Evolutionary conservation across 1,140 invertebrate genomes (phyloP).

Genomic region (Pseudomyrmex gracilis): DNA sequence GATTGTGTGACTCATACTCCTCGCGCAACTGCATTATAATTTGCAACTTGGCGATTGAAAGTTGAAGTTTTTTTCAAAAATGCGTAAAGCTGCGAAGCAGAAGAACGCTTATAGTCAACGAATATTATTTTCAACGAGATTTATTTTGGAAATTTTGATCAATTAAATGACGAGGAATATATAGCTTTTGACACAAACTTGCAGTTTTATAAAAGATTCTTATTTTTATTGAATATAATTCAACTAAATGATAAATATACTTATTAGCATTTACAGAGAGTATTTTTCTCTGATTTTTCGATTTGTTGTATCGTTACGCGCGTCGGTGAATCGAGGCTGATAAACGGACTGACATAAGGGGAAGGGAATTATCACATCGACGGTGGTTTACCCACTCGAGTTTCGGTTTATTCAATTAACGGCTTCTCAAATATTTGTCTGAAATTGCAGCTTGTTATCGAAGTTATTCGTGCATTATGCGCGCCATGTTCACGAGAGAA

Average conservation of each 20-base stretch:
- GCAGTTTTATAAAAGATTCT: no score
- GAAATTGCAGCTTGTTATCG: slow-evolving; percentile 53
- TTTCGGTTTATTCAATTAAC: slow-evolving; percentile 54
- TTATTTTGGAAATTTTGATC: no score
- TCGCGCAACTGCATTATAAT: neutral
- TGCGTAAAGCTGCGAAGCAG: no score
- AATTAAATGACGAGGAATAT: no score
- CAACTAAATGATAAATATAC: no score
- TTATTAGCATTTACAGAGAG: no score
- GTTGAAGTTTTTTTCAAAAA: neutral
- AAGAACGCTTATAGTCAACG: no score
- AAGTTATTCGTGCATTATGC: slow-evolving; percentile 47
- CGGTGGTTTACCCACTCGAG: neutral
- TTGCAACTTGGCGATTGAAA: slow-evolving; percentile 10
- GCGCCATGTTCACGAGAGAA: neutral
- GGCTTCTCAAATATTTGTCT: slow-evolving; percentile 65
- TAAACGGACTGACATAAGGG: neutral
- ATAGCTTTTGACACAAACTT: no score
- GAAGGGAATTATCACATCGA: neutral
- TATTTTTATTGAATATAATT: no score
- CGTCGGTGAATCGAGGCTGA: neutral
- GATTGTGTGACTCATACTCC: slow-evolving; percentile 18
- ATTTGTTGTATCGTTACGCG: no score
- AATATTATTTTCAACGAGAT: no score
- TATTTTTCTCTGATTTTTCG: no score